Percentiles rank a stretch among this genome's conserved stretches.
Evolutionary conservation across 2,113 vertebrate genomes (phyloP).

Genomic region (Donacobius atricapilla): DNA sequence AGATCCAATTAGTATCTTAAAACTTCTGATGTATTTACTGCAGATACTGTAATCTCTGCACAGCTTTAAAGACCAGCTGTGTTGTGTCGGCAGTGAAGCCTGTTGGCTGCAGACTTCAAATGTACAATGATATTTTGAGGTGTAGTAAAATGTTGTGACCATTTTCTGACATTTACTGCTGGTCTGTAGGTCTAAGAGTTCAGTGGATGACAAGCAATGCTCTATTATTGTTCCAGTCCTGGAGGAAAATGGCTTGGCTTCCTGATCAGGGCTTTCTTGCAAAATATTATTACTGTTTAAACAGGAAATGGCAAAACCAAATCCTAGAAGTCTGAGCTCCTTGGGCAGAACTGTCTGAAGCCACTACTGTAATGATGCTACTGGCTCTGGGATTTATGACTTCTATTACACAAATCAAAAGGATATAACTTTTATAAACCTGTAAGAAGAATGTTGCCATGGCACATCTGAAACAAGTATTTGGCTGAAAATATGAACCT

Average conservation of each 20-base stretch:
- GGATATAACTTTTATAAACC: not conserved
- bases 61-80: not conserved
- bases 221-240: not conserved
- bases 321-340: not conserved
- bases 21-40: conserved; percentile 26
- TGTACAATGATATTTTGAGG: not conserved
- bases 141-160: not conserved
- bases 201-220: not conserved
- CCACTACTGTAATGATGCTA: not conserved
- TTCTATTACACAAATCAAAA: not conserved
- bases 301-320: not conserved
- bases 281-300: not conserved
- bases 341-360: not conserved
- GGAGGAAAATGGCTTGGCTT: not conserved
- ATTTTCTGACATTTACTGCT: not conserved
- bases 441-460: not conserved
- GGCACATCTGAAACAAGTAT: not conserved
- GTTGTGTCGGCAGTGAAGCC: not conserved
- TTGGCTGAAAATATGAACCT: not conserved
- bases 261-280: not conserved
- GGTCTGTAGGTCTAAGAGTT: not conserved
- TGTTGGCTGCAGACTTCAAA: not conserved
- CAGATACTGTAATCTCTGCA: not conserved
- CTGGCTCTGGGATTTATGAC: not conserved
- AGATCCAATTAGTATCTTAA: conserved; percentile 34